These are phyloP conservation scores for Bursaphelenchus mucronatus DNA, from an alignment of 1,140 invertebrate genomes.

Conservation along the genomic window DNA sequence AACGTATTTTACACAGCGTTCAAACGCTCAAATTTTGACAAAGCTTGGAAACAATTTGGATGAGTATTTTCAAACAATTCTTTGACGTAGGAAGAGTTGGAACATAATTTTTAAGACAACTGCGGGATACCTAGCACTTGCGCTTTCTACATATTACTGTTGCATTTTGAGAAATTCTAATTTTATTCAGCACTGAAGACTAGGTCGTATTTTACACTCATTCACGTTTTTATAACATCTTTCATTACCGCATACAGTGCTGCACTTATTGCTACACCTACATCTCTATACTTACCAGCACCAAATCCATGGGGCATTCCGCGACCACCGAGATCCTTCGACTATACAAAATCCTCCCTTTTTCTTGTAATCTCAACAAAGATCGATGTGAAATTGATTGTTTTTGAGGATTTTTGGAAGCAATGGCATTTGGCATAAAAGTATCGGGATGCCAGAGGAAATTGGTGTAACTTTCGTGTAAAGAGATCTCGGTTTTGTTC, in stretches of 20 bases:
- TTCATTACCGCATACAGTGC: too few relatives aligned
- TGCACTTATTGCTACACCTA: slow-evolving; percentile 75
- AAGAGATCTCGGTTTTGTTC: slow-evolving; percentile 47
- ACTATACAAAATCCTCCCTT: slow-evolving; percentile 46
- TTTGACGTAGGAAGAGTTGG: too few relatives aligned
- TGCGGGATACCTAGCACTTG: too few relatives aligned
- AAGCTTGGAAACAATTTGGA: slow-evolving; percentile 94
- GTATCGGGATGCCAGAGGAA: slow-evolving; percentile 52
- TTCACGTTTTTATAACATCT: too few relatives aligned
- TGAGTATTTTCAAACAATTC: too few relatives aligned
- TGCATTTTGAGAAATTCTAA: too few relatives aligned
- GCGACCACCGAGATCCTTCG: slow-evolving; percentile 84
- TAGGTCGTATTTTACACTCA: too few relatives aligned
- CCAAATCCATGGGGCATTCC: slow-evolving; percentile 91
- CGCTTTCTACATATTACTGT: too few relatives aligned
- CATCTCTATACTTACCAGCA: slow-evolving; percentile 79
- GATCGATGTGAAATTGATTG: slow-evolving; percentile 50
- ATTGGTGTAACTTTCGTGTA: slow-evolving; percentile 47
- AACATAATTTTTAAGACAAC: too few relatives aligned
- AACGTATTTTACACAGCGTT: too few relatives aligned
- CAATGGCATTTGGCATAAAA: slow-evolving; percentile 52
- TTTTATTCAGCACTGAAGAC: too few relatives aligned
- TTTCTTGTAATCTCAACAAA: slow-evolving; percentile 36
- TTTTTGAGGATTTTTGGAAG: slow-evolving; percentile 49
- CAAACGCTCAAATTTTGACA: too few relatives aligned